Base-by-base conservation (phyloP, 2,888 invertebrate species). In the Flabesymbios commensalis region DNA sequence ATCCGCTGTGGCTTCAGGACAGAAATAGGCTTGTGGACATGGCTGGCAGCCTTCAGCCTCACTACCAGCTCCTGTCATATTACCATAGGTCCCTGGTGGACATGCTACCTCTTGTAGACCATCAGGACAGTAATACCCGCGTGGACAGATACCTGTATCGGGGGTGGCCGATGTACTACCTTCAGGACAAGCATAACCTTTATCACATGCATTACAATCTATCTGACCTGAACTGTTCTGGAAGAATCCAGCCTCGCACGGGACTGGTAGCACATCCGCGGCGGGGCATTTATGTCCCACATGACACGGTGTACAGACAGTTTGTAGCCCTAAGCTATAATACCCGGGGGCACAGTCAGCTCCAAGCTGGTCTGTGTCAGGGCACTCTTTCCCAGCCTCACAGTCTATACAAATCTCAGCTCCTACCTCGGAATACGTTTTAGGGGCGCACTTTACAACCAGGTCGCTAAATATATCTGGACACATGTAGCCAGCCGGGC, bases 21-120 rank as follows among this genome's bases (percentile, higher is more conserved):
- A 80, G 61, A 78, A 80, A 59, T 72, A 78, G 1, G 76, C 77
- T 49, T 75, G 76, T n/a, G 74, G 75, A 64, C 80, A 80, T 1
- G 48, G 29, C 22, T 55, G 69, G 62, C 80, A 80, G 0, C 75
- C 72, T 1, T 72, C 56, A 1, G 52, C 68, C 48, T 64, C 60
- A 24, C 52, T 55, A 10, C 47, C 61, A 14, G 73, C 72, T 3
- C 79, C 80, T 28, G 43, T 54, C 19, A 56, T 70, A 61, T 68
- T 70, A 19, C 80, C 80, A 65, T 78, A 80, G 3, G 57, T 78
- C 3, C 78, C 78, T 19, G 65, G 69, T n/a, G 77, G 72, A 66
- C 80, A 79, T 0, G 69, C 71, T 19, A 73, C 75, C 57, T 68
- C 68, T 5, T 52, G 55, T 48, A 70, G 64, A 0, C 80, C 80